A percentile compares a stretch with the other conserved stretches of the same genome.
phyloP scores from a whole-genome alignment of 1,140 invertebrate species.

The Drosophila kepulauana region DNA sequence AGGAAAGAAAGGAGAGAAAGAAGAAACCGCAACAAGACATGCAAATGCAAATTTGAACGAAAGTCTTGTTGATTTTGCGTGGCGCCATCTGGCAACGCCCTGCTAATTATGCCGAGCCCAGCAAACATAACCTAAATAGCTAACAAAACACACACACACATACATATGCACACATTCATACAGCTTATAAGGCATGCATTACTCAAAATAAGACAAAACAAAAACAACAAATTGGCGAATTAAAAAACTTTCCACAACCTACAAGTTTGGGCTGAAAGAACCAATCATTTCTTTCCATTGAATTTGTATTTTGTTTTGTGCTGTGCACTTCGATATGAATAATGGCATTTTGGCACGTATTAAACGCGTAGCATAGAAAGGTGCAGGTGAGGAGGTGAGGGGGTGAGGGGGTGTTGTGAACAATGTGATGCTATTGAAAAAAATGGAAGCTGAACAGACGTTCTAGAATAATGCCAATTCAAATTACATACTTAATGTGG shows the following conservation, averaged over 20 bases:
- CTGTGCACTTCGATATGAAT: constrained; percentile 24
- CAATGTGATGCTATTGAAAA: background rate
- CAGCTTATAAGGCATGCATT: constrained; percentile 1
- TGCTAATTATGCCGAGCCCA: constrained; percentile 33
- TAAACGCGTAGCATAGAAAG: background rate
- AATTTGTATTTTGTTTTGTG: background rate
- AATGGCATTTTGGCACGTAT: constrained; percentile 33
- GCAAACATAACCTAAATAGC: constrained; percentile 10
- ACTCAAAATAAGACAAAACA: background rate
- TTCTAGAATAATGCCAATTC: background rate
- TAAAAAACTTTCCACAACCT: constrained; percentile 32
- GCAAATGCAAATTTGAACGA: constrained; percentile 36
- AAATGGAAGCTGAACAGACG: background rate
- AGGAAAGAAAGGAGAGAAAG: background rate
- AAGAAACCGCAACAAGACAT: background rate
- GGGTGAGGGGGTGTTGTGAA: background rate
- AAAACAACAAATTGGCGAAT: background rate
- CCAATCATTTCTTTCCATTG: background rate
- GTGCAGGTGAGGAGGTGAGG: background rate
- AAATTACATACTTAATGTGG: background rate
- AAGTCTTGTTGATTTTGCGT: constrained; percentile 2
- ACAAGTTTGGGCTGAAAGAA: constrained; percentile 23
- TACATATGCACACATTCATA: background rate
- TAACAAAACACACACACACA: constrained; percentile 7
- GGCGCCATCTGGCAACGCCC: constrained; percentile 37